Evolutionary conservation across 2,888 invertebrate species (phyloP).

Genomic region (Drosophila peninsularis): DNA sequence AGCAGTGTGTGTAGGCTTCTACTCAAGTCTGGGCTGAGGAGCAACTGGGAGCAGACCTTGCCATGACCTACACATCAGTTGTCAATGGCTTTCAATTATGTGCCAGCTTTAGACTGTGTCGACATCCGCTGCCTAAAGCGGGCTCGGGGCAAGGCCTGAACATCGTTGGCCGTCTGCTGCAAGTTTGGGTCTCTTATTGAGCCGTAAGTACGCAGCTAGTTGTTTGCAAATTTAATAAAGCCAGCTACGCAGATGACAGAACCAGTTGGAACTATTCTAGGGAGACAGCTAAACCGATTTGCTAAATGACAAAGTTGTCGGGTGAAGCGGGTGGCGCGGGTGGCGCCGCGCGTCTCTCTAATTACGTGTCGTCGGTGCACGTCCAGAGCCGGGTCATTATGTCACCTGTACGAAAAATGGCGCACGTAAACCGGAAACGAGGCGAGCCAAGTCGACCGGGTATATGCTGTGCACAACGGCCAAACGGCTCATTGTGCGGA

Average conservation of each 20-base stretch:
- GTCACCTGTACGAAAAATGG: constrained; percentile 77
- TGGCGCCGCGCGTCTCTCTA: constrained; percentile 45
- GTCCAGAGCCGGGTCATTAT: constrained; percentile 69
- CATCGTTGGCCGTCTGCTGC: too few relatives aligned
- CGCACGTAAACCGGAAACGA: constrained; percentile 75
- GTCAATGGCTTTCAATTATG: constrained; percentile 57
- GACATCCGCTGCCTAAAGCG: constrained; percentile 4
- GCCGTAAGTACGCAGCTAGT: constrained; percentile 50
- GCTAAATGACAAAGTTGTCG: constrained; percentile 66
- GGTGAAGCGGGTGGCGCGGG: constrained; percentile 18
- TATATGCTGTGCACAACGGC: constrained; percentile 8
- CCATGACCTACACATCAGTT: constrained; percentile 33
- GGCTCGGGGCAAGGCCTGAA: too few relatives aligned
- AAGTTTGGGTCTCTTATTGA: constrained; percentile 21
- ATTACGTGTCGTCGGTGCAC: constrained; percentile 59
- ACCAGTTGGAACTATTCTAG: constrained; percentile 9
- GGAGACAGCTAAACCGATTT: constrained; percentile 72
- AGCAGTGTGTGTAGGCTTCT: background rate
- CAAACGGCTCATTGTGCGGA: constrained; percentile 68
- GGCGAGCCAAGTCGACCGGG: constrained; percentile 22
- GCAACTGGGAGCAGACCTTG: constrained; percentile 27
- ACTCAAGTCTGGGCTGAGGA: background rate
- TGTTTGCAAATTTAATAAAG: constrained; percentile 66
- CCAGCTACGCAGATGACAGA: constrained; percentile 12
- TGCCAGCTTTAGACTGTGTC: constrained; percentile 21